Base-by-base conservation (phyloP, 2,797 vertebrate species). In the Pseudochaenichthys georgianus region DNA sequence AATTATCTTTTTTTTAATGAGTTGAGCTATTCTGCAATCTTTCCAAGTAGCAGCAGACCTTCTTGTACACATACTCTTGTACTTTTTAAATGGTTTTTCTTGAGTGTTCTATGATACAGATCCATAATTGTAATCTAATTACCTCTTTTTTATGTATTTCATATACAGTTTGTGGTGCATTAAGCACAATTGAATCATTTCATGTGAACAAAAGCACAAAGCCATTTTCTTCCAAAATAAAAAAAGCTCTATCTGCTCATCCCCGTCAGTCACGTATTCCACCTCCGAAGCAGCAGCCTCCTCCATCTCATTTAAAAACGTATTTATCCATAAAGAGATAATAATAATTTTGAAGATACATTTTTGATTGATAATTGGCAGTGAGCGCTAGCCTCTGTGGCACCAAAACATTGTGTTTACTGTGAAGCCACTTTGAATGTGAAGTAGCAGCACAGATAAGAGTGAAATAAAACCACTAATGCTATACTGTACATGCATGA, bases 241-340 rank as follows among this genome's bases (percentile, higher is more conserved):
- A 28, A 83, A 75, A 78, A 76, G 77, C 77, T 84, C 87, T 82
- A 86, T 88, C 48, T 62, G 75, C 80, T 86, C 74, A 63, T 86
- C 69, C 55, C 64, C 28, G 46, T 83, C 88, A 87, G 72, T 83
- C 79, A 83, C 53, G 19, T 77, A 5, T 61, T 63, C 79, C 82
- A 64, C 85, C 84, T 86, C 78, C 81, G 65, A 75, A 84, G 74
- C 87, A 72, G 77, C 89, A 72, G 73, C 89, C 89, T 84, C 81
- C 85, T 86, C 85, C 47, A 69, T 78, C 80, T 65, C 28, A 28
- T 28, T 38, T 38, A 38, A 38, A 38, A 38, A 7, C 34, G 28
- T 38, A 9, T 38, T 38, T 38, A 38, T 7, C 8, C 8, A 7
- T 9, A 38, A 38, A 38, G 34, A 38, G 8, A 38, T 38, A 5